Evolutionary conservation across 2,888 invertebrate species (phyloP).

Genomic region (Fragum fragum): DNA sequence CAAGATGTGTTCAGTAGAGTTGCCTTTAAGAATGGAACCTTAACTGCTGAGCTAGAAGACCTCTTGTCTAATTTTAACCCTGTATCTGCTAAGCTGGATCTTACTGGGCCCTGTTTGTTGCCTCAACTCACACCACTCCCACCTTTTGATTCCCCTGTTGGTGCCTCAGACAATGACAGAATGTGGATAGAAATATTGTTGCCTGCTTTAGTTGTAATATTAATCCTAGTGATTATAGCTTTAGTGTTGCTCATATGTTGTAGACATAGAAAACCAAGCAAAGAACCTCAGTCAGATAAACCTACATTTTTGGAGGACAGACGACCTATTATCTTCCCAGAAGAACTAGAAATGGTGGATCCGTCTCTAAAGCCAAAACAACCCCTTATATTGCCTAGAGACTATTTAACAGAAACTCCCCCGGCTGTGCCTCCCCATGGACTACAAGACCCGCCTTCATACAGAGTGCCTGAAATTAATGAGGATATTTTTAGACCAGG

Average conservation of each 20-base stretch:
- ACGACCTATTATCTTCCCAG: slow-evolving; percentile 79
- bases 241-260: slow-evolving; percentile 63
- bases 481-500: slow-evolving; percentile 37
- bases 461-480: slow-evolving; percentile 39
- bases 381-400: slow-evolving; percentile 72
- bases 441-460: slow-evolving; percentile 37
- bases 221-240: slow-evolving; percentile 59
- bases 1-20: slow-evolving; percentile 47
- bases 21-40: slow-evolving; percentile 44
- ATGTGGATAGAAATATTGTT: slow-evolving; percentile 68
- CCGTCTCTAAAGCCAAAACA: slow-evolving; percentile 69
- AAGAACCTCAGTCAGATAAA: slow-evolving; percentile 72
- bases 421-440: slow-evolving; percentile 64
- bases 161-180: slow-evolving; percentile 48
- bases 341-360: slow-evolving; percentile 76
- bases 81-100: slow-evolving; percentile 42
- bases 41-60: slow-evolving; percentile 34
- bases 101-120: slow-evolving; percentile 54
- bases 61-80: slow-evolving; percentile 38
- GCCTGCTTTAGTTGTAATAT: slow-evolving; percentile 65
- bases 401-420: slow-evolving; percentile 60
- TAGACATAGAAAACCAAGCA: slow-evolving; percentile 57
- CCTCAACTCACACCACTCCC: slow-evolving; percentile 35
- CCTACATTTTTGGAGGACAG: slow-evolving; percentile 77
- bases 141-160: slow-evolving; percentile 40